phyloP scores from a whole-genome alignment of 2,888 invertebrate species.

The Leuctra nigra region DNA sequence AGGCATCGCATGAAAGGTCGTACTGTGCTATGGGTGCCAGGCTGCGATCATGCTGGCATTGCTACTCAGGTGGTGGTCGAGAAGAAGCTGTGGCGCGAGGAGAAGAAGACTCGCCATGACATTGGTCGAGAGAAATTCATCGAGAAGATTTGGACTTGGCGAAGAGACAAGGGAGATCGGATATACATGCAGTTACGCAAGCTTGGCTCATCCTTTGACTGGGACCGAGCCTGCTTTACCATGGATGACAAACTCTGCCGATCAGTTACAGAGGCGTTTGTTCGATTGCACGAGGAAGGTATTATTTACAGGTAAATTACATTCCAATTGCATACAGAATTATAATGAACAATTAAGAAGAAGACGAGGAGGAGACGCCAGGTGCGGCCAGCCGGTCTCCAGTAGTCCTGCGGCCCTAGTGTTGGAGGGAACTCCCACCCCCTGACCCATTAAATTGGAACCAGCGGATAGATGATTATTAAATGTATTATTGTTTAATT shows the following conservation, averaged over 20 bases:
- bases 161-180: slow-evolving; percentile 67
- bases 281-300: slow-evolving; percentile 77
- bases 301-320: slow-evolving; percentile 67
- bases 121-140: slow-evolving; percentile 92
- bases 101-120: slow-evolving; percentile 80
- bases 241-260: slow-evolving; percentile 86
- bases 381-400: too few species aligned
- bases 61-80: slow-evolving; percentile 99
- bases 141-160: slow-evolving; percentile 94
- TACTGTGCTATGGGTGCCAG: slow-evolving; percentile 93
- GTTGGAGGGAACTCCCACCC: too few species aligned
- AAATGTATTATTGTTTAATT: too few species aligned
- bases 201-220: slow-evolving; percentile 90
- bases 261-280: slow-evolving; percentile 93
- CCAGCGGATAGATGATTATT: too few species aligned
- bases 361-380: too few species aligned
- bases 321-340: too few species aligned
- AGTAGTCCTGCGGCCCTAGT: too few species aligned
- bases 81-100: slow-evolving; percentile 87
- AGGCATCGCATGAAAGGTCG: slow-evolving; percentile 92
- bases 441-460: too few species aligned
- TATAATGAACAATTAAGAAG: too few species aligned
- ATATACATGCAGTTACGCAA: slow-evolving; percentile 80
- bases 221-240: slow-evolving; percentile 91
- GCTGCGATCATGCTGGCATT: slow-evolving; percentile 98